A percentile compares a stretch with the other conserved stretches of the same genome.
Conservation (phyloP, 2,888 invertebrate species). For the Polydrusus cervinus region DNA sequence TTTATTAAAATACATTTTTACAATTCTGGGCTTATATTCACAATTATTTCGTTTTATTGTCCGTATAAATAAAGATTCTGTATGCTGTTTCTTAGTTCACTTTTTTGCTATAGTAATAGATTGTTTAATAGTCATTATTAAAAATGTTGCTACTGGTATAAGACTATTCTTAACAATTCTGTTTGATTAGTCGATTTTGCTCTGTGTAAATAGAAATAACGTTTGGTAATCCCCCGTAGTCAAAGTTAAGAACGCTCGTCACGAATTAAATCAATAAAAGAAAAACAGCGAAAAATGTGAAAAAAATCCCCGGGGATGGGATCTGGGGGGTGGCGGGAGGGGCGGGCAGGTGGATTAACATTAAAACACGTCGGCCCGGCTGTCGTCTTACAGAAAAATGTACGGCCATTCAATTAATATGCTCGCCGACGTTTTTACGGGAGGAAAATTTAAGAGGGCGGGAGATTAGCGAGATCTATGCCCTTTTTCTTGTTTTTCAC, state of each 20-base stretch:
- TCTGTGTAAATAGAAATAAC: not conserved
- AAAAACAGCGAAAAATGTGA: slow-evolving; percentile 50
- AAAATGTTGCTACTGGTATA: no score
- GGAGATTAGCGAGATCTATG: slow-evolving; percentile 51
- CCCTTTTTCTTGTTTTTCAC: slow-evolving; percentile 49
- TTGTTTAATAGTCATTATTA: no score
- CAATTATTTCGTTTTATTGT: no score
- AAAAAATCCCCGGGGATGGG: slow-evolving; percentile 45
- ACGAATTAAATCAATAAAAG: slow-evolving; percentile 52
- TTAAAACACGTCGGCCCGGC: slow-evolving; percentile 56
- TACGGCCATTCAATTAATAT: slow-evolving; percentile 71
- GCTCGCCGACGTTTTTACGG: slow-evolving; percentile 64
- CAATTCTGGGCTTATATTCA: no score
- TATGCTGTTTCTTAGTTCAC: no score
- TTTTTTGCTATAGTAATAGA: no score
- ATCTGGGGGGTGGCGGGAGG: slow-evolving; percentile 18
- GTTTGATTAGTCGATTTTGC: no score
- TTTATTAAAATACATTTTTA: no score
- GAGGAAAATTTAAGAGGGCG: slow-evolving; percentile 48
- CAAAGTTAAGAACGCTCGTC: slow-evolving; percentile 25
- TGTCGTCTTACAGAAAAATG: slow-evolving; percentile 66
- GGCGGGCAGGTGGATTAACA: slow-evolving; percentile 52
- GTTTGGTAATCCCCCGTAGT: not conserved
- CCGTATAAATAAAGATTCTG: no score
- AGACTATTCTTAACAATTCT: no score